Conservation (phyloP, 1,140 invertebrate species). For the Varroa destructor region DNA sequence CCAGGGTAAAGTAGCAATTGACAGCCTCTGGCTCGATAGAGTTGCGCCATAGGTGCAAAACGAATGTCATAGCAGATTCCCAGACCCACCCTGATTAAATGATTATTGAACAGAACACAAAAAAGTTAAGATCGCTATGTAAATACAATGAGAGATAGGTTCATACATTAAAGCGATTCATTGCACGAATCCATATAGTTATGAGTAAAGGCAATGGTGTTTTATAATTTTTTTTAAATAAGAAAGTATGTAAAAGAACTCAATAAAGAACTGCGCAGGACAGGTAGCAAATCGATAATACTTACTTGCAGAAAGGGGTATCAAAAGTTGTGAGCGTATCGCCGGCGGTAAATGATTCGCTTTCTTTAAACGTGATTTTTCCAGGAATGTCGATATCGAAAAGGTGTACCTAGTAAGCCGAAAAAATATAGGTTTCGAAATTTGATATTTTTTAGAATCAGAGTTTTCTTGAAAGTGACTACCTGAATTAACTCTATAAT, state of each 20-base stretch:
- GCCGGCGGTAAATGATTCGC: slow-evolving; percentile 63
- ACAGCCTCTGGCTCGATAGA: slow-evolving; percentile 67
- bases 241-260: too few species aligned
- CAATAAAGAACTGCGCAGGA: slow-evolving; percentile 12
- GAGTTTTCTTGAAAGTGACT: background rate
- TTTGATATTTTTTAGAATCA: slow-evolving; percentile 19
- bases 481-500: background rate
- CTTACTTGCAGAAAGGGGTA: slow-evolving; percentile 39
- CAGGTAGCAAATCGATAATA: slow-evolving; percentile 19
- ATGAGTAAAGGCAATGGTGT: too few species aligned
- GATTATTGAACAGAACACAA: slow-evolving; percentile 11
- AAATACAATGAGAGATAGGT: background rate
- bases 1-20: slow-evolving; percentile 75
- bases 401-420: slow-evolving; percentile 58
- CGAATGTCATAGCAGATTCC: slow-evolving; percentile 89
- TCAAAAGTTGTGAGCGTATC: slow-evolving; percentile 60
- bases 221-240: too few species aligned
- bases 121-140: background rate
- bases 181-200: too few species aligned
- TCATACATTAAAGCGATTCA: background rate
- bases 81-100: slow-evolving; percentile 56
- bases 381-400: slow-evolving; percentile 90
- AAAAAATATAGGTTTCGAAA: slow-evolving; percentile 30
- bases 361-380: slow-evolving; percentile 84
- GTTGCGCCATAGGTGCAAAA: slow-evolving; percentile 71